Percentiles rank a stretch among this genome's conserved stretches.
Evolutionary conservation across 1,140 invertebrate genomes (phyloP).

Genomic region (Pantala flavescens): DNA sequence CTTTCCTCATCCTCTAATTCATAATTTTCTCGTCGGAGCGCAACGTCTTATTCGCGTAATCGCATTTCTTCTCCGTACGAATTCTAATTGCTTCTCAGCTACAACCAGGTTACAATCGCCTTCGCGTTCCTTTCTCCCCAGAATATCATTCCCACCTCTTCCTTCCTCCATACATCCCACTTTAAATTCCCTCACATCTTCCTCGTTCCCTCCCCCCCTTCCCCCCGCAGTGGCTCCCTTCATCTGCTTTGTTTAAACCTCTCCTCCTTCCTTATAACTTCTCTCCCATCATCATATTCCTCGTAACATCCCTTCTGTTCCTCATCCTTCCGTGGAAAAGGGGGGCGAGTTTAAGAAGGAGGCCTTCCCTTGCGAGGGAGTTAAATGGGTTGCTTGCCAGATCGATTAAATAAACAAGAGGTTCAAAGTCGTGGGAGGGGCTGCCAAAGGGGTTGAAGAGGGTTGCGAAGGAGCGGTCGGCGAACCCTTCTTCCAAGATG

Average conservation of each 20-base stretch:
- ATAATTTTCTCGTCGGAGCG: too few relatives aligned
- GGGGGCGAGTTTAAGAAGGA: background rate
- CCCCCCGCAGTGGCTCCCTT: background rate
- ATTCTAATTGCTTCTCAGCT: too few relatives aligned
- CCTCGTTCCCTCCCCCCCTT: background rate
- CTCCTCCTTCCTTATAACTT: background rate
- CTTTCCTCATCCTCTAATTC: too few relatives aligned
- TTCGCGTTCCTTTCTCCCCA: background rate
- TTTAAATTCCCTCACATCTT: too few relatives aligned
- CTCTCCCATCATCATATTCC: background rate
- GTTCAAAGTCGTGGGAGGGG: slow-evolving; percentile 6
- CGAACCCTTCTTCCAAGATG: too few relatives aligned
- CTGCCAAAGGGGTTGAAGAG: background rate
- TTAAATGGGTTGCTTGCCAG: background rate
- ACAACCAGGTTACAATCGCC: background rate
- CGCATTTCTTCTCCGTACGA: too few relatives aligned
- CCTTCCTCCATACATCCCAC: too few relatives aligned
- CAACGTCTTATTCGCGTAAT: too few relatives aligned
- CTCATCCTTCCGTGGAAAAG: background rate
- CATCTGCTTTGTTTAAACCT: background rate
- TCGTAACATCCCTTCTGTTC: background rate
- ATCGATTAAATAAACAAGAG: slow-evolving; percentile 10
- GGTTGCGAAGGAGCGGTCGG: background rate
- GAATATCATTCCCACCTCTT: background rate
- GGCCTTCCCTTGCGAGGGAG: background rate